These are phyloP conservation scores for Choloepus hoffmanni DNA, from an alignment of 2,113 vertebrate genomes.

Conservation along the genomic window DNA sequence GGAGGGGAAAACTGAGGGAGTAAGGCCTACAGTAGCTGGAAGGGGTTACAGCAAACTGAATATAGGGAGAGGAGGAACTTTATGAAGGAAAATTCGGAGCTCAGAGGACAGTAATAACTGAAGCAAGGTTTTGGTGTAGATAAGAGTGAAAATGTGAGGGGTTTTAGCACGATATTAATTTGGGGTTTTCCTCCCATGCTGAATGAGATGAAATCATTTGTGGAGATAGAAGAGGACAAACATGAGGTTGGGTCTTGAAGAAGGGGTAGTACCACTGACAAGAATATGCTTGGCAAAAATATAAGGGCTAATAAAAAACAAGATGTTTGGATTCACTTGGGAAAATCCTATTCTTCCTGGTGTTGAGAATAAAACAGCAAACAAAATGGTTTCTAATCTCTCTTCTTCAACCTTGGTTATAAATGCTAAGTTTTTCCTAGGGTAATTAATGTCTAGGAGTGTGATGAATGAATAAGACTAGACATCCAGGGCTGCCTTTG, in stretches of 20 bases:
- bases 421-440: not conserved
- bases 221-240: not conserved
- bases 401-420: too few relatives aligned
- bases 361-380: not conserved
- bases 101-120: not conserved
- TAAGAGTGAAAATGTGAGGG: not conserved
- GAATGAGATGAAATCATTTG: not conserved
- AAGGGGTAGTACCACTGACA: not conserved
- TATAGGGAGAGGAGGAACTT: not conserved
- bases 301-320: not conserved
- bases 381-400: not conserved
- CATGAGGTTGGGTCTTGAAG: not conserved
- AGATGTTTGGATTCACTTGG: not conserved
- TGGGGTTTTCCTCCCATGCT: too few relatives aligned
- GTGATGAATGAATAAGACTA: not conserved
- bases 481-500: not conserved
- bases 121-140: not conserved
- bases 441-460: not conserved
- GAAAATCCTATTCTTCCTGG: not conserved
- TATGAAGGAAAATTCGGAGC: not conserved
- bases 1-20: not conserved
- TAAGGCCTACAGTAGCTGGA: not conserved
- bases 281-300: not conserved
- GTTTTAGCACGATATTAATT: not conserved
- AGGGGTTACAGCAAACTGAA: not conserved